Evolutionary conservation across 2,888 invertebrate genomes (phyloP), one percentile per base, ranked within the genome.

Genomic region (Tromatobia lineatoria): DNA sequence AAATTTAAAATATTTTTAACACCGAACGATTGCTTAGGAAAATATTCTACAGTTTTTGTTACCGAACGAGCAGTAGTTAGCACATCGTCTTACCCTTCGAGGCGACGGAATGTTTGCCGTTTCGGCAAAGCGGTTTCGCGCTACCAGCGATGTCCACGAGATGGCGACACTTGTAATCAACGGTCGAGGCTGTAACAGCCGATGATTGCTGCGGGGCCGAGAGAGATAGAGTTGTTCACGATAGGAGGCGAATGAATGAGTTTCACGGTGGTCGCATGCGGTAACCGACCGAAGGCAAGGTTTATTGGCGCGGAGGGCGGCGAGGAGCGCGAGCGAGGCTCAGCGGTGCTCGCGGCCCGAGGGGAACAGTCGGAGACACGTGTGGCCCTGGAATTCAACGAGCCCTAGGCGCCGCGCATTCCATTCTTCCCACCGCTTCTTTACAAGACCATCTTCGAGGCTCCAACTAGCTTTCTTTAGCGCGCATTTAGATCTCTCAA

Each of bases 191-290:
- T 18, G 15, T n/a, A n/a, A 11, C 20, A 61, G 45, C 45, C 45
- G 45, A 25, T 18, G 45, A 45, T 57, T 50, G 52, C 38, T 42
- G 59, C 47, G 59, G 25, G 25, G 13, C 57, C 15, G 20, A 67
- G 42, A 82, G 76, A 73, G 77, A 82, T 57, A 64, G 80, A 69
- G 59, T 71, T 50, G 91, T 45, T n/a, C 11, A 1, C 94, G 91
- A 94, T 95, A 94, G 95, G 95, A 95, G 95, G 95, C 95, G 90
- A 94, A 95, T 95, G 95, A 95, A 95, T 95, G 95, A 94, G 94
- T 93, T 91, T 91, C 92, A 91, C 90, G 93, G 92, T 91, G 92
- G 92, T 91, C 91, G 91, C 87, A 83, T 88, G 89, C 88, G 91
- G 87, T 89, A 88, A 90, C 88, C 89, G 88, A 88, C 91, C 91